These are phyloP conservation scores for Drosophila truncata DNA, from an alignment of 1,140 invertebrate genomes.

Conservation along the genomic window DNA sequence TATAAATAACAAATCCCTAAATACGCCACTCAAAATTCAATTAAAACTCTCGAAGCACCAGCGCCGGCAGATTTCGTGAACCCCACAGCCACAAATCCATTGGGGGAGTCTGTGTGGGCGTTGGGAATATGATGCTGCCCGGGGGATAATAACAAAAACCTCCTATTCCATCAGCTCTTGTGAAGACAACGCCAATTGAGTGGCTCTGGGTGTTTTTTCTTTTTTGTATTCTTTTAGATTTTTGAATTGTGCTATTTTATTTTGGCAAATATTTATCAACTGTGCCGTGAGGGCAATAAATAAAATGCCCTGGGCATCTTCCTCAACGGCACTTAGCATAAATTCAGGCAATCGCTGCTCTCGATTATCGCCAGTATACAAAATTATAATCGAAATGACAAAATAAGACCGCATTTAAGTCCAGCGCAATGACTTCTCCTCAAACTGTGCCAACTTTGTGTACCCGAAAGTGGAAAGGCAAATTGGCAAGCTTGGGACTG, in stretches of 20 bases:
- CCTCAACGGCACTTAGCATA: conserved; percentile 53
- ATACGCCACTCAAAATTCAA: conserved; percentile 82
- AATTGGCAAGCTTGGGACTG: conserved; percentile 36
- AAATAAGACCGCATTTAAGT: conserved; percentile 14
- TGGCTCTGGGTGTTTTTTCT: conserved; percentile 41
- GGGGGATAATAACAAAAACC: conserved; percentile 42
- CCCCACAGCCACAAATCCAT: conserved; percentile 59
- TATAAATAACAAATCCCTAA: conserved; percentile 83
- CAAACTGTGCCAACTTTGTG: conserved; percentile 14
- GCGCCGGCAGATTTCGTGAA: conserved; percentile 69
- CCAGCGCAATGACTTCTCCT: conserved; percentile 1
- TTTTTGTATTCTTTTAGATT: conserved; percentile 33
- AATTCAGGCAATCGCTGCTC: conserved; percentile 45
- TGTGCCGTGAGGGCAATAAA: conserved; percentile 36
- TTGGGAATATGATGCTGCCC: conserved; percentile 22
- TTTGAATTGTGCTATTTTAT: conserved; percentile 47
- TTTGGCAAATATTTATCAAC: conserved; percentile 44
- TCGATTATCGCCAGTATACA: conserved; percentile 28
- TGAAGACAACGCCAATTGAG: conserved; percentile 31
- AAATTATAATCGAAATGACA: conserved; percentile 31
- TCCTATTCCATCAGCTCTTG: conserved; percentile 21
- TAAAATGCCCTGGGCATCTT: conserved; percentile 24
- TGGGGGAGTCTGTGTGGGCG: conserved; percentile 20
- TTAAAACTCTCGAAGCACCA: conserved; percentile 78
- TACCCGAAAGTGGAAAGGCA: conserved; percentile 9